Base-by-base conservation (phyloP, 2,888 invertebrate genomes). In the Odontothrips loti region DNA sequence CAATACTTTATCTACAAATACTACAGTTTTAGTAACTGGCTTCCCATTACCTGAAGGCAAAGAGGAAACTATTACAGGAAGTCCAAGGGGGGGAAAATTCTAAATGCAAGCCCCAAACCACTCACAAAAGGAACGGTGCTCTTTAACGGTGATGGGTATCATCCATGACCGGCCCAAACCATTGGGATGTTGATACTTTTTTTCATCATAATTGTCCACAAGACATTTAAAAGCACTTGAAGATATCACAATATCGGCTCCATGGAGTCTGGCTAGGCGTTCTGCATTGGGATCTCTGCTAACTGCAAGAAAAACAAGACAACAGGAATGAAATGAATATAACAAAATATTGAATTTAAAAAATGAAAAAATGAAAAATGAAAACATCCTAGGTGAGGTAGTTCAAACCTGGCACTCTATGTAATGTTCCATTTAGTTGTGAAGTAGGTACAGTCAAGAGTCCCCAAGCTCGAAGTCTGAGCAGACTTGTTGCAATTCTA, bases 101-200 rank as follows among this genome's bases (percentile, higher is more conserved):
- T 20, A 8, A 51, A 12, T 3, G 9, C 51, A 51, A 51, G 20
- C 51, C 12, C 48, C 48, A 48, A 51, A 43, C 34, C 27, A n/a
- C 68, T 75, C 27, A 75, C 68, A 75, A 75, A 75, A 75, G 23
- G 68, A 75, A 75, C 68, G 68, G 27, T 75, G 68, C 27, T 75
- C 68, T 75, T 75, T 75, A 12, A 75, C 10, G 2, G 23, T 75
- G 1, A 75, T 27, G 1, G 68, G 68, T 12, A 75, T 23, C 12
- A 75, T 27, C 68, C 68, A 75, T 6, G 68, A 75, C 10, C 27
- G n/a, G 0, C 68, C 68, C 23, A 27, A 11, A 4, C 27, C 68
- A 75, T 27, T 75, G 23, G 12, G 27, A 75, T 58, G 58, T 17
- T n/a, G 68, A 75, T 23, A 12, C 12, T 75, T 75, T 12, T 23